Evolutionary conservation across 2,888 invertebrate species (phyloP), one percentile per base, ranked within the genome.

Genomic region (Fragum whitleyi): DNA sequence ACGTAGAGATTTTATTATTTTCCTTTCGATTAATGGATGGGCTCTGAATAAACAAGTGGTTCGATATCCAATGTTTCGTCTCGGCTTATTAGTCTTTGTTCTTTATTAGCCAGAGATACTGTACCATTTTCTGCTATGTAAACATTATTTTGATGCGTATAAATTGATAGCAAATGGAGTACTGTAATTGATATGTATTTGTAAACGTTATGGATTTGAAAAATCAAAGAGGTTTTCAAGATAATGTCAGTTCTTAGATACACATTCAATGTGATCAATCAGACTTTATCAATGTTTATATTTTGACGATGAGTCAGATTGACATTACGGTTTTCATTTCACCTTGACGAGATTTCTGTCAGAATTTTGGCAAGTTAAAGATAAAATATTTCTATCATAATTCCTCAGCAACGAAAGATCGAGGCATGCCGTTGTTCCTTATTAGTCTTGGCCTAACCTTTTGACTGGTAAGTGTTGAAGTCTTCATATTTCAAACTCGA

Each of bases 31-130:
- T 65, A 65, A n/a, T 21, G 65, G 29, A 42, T 65, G 21, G 29
- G 39, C 9, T 26, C 65, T 65, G 42, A 21, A 65, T 65, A 65
- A 65, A 65, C 65, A 65, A 65, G 65, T 65, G 65, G 65, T 65
- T 65, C 42, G 65, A 65, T 65, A n/a, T 29, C 47, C 11, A 26
- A 9, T 65, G 42, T 65, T 65, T 42, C 32, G 65, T 65, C 65
- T 11, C 21, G 65, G 42, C 21, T 36, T 23, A 65, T 65, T 42
- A 65, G 42, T 2, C 21, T 1, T 39, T 65, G 14, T 42, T 26
- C 65, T 42, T 65, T 42, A 65, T 65, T 29, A n/a, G 26, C 23
- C 23, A 16, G 19, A 65, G 65, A 65, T 26, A 42, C 65, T 7
- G 23, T 42, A 21, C 21, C 28, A 32, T 29, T 61, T 32, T 28